A percentile compares a stretch with the other conserved stretches of the same genome.
These are phyloP conservation scores for Ptilonorhynchus violaceus DNA, from an alignment of 2,113 vertebrate genomes.

Conservation along the genomic window DNA sequence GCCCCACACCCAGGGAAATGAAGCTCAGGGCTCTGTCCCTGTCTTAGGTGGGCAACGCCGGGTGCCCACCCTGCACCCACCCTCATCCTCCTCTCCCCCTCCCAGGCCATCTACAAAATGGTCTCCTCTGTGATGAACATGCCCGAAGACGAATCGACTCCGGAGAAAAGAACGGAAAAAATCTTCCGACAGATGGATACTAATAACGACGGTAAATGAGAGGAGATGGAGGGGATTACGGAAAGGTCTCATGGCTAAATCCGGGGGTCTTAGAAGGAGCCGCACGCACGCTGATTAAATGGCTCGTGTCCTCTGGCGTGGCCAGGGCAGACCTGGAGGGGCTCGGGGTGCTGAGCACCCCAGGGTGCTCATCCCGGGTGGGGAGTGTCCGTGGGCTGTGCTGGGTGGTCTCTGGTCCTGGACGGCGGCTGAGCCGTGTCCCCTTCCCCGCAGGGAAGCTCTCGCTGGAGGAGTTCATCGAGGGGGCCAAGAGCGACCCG, in stretches of 20 bases:
- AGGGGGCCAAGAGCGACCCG: constrained; percentile 97
- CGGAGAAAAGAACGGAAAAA: constrained; percentile 98
- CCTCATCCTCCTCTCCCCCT: not conserved
- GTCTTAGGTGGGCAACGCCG: rapidly evolving
- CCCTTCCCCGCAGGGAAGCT: constrained; percentile 81
- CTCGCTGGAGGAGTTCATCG: constrained; percentile 97
- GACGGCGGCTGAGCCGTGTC: not conserved
- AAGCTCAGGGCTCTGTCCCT: not conserved
- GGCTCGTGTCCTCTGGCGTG: rapidly evolving
- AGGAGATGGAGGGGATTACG: constrained; percentile 41
- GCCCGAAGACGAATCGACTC: constrained; percentile 97
- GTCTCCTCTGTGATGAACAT: constrained; percentile 99
- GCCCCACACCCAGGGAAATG: rapidly evolving
- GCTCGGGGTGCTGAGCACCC: not conserved
- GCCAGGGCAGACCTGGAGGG: rapidly evolving
- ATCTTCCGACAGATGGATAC: constrained; percentile 99
- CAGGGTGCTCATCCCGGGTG: rapidly evolving
- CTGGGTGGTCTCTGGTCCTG: rapidly evolving
- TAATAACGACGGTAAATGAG: constrained; percentile 92
- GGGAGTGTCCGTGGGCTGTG: rapidly evolving
- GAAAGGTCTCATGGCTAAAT: constrained; percentile 48
- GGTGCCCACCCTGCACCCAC: not conserved
- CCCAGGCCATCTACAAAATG: constrained; percentile 99
- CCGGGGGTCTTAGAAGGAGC: not conserved
- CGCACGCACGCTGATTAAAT: constrained; percentile 23